Percentiles rank a stretch among this genome's conserved stretches.
These are phyloP conservation scores for Drosophila atripex DNA, from an alignment of 2,888 invertebrate genomes.

Conservation along the genomic window DNA sequence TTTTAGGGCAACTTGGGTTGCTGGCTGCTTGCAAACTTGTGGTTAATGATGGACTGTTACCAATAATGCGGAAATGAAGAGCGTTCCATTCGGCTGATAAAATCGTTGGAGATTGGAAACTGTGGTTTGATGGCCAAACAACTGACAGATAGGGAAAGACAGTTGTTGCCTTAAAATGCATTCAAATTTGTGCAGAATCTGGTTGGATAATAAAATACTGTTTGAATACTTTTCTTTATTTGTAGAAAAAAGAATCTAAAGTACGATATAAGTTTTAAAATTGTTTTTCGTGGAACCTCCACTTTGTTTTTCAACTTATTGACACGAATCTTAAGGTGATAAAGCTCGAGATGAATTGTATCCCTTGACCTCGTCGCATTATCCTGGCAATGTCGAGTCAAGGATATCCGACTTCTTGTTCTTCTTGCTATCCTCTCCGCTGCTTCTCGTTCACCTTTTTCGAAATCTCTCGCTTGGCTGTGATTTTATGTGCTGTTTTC, in stretches of 20 bases:
- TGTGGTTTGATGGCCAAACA: constrained; percentile 6
- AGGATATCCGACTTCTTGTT: constrained; percentile 29
- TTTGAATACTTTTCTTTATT: too few species aligned
- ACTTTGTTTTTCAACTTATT: neutral
- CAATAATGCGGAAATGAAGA: constrained; percentile 42
- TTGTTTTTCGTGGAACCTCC: too few species aligned
- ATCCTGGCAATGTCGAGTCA: constrained; percentile 43
- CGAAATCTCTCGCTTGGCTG: constrained; percentile 63
- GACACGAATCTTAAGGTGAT: neutral
- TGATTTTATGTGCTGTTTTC: constrained; percentile 77
- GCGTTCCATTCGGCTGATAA: neutral
- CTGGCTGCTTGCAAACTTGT: constrained; percentile 9
- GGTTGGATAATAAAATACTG: too few species aligned
- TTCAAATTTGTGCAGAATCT: neutral
- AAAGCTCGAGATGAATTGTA: constrained; percentile 1
- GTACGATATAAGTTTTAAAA: too few species aligned
- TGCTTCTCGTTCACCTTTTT: constrained; percentile 41
- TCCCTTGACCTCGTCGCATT: constrained; percentile 13
- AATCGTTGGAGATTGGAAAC: constrained; percentile 15
- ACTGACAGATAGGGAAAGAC: neutral
- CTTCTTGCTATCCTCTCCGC: neutral
- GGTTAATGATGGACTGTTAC: constrained; percentile 42
- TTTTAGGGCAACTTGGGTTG: neutral
- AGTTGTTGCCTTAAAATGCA: neutral
- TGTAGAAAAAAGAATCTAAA: too few species aligned